A percentile compares a stretch with the other conserved stretches of the same genome.
Conservation (phyloP, 2,797 vertebrate genomes). For the Tamandua tetradactyla region DNA sequence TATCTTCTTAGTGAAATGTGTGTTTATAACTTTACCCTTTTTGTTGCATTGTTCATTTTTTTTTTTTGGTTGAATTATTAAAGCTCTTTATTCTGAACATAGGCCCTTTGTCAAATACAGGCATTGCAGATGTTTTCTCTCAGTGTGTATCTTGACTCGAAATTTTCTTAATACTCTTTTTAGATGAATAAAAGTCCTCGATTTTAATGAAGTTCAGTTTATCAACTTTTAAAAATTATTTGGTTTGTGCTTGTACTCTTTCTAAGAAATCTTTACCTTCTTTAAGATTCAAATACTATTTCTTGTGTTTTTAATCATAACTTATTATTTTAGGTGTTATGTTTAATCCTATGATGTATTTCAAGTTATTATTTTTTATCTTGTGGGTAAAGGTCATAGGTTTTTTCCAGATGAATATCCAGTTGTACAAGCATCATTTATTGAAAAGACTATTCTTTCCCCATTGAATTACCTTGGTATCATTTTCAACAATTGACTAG, state of each 20-base stretch:
- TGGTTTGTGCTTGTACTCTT: neutral
- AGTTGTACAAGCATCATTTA: too few relatives aligned
- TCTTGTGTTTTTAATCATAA: neutral
- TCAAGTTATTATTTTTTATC: neutral
- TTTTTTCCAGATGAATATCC: neutral
- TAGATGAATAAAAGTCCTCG: neutral
- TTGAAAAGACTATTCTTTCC: too few relatives aligned
- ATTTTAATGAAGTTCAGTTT: neutral
- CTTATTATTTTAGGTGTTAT: constrained; percentile 1
- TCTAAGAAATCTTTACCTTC: neutral
- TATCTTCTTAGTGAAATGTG: neutral
- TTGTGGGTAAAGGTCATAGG: neutral
- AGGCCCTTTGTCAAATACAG: neutral
- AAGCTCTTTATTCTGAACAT: neutral
- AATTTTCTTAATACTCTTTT: neutral
- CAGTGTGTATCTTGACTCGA: neutral
- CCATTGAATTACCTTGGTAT: too few relatives aligned
- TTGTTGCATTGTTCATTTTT: neutral
- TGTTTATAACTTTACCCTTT: neutral
- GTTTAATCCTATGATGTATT: neutral
- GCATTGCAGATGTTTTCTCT: neutral
- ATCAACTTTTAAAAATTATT: neutral
- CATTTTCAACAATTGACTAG: too few relatives aligned
- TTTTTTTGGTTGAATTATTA: neutral
- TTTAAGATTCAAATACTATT: neutral